Conservation (phyloP, 2,888 invertebrate species). For the Lasioglossum malachurum region DNA sequence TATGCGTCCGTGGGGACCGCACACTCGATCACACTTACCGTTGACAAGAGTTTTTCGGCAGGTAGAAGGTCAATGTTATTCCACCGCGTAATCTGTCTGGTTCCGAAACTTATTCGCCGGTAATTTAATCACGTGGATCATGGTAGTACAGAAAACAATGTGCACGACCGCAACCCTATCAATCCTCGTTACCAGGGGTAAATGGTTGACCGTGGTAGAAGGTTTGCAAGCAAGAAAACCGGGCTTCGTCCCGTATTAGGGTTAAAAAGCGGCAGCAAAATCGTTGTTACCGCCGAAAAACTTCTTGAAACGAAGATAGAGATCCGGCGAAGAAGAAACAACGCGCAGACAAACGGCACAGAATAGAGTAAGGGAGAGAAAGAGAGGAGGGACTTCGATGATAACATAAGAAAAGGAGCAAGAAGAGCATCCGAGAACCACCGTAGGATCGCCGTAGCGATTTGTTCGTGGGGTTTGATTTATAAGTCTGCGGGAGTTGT, state of each 20-base stretch:
- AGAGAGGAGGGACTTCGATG: constrained; percentile 16
- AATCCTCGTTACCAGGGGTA: constrained; percentile 10
- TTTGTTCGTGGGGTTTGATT: constrained; percentile 80
- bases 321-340: constrained; percentile 35
- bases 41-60: constrained; percentile 30
- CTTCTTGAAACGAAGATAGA: constrained; percentile 20
- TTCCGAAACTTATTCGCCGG: constrained; percentile 11
- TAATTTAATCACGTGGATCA: constrained; percentile 22
- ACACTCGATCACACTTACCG: constrained; percentile 37
- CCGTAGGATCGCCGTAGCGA: constrained; percentile 75
- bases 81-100: constrained; percentile 17
- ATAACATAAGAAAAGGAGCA: constrained; percentile 48
- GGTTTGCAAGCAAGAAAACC: neutral
- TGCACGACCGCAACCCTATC: constrained; percentile 1
- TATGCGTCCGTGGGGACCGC: constrained; percentile 39
- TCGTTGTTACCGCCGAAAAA: neutral
- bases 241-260: constrained; percentile 16
- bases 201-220: constrained; percentile 9
- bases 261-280: constrained; percentile 25
- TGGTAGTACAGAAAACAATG: neutral
- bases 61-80: constrained; percentile 6
- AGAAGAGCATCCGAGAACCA: constrained; percentile 70
- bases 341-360: constrained; percentile 32
- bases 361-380: constrained; percentile 4
- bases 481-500: constrained; percentile 78